Evolutionary conservation across 2,888 invertebrate species (phyloP), one percentile per base, ranked within the genome.

Genomic region (Allygus modestus): DNA sequence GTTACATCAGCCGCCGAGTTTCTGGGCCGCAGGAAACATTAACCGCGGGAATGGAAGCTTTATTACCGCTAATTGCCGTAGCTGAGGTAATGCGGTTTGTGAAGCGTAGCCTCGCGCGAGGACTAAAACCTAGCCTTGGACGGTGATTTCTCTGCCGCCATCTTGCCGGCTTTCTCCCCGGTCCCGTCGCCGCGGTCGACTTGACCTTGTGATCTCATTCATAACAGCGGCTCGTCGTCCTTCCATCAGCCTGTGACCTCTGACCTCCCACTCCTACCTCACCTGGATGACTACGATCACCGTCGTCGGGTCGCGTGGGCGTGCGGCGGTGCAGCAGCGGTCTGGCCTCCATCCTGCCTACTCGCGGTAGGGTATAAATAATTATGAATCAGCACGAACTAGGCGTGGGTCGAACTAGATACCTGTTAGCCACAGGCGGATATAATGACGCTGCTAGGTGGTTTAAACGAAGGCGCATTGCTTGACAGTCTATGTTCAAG

Each of bases 201-300:
- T n/a, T 71, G 37, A 33, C 71, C 71, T 71, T 71, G 71, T 71
- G n/a, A 71, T 71, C 71, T 71, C 71, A 71, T n/a, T n/a, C n/a
- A n/a, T n/a, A n/a, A n/a, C n/a, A n/a, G n/a, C n/a, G n/a, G 41
- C 73, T 43, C 20, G 73, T 23, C 43, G 43, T 43, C 73, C 73
- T 75, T 71, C 71, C 23, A n/a, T n/a, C n/a, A n/a, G n/a, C n/a
- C n/a, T n/a, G n/a, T 43, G 73, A 33, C 69, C 31, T 69, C n/a
- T n/a, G 69, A 33, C 69, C 69, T 69, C 33, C 9, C 65, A 4
- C 15, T 51, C 17, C 51, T 51, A 37, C 37, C 37, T 37, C 37
- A 37, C 37, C 37, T 37, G 4, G 4, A 11, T 11, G 37, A 4
- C 37, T 11, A 11, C 37, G 37, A 37, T 4, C 11, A 11, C n/a